Conservation (phyloP, 2,113 vertebrate species). For the Myrmophylax atrothorax region DNA sequence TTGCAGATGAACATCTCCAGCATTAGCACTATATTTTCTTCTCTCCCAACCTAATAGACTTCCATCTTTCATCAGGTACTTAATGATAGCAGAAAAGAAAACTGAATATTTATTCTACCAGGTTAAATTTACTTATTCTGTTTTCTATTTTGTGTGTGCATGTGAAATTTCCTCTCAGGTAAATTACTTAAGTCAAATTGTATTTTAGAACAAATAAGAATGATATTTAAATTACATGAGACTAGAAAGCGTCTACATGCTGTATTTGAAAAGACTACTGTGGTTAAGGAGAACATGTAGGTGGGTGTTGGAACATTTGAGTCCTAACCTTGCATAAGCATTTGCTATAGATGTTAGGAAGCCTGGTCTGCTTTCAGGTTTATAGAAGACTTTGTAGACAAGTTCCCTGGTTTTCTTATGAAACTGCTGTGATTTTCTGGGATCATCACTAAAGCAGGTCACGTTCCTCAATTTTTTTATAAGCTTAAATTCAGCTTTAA, state of each 20-base stretch:
- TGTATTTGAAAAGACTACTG: neutral
- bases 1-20: neutral
- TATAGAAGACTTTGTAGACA: neutral
- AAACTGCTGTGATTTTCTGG: neutral
- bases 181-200: neutral
- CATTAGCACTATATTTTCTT: neutral
- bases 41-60: neutral
- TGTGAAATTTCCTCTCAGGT: neutral
- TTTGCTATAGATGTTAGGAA: neutral
- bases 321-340: neutral
- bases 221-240: neutral
- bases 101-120: neutral
- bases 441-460: neutral
- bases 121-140: neutral
- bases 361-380: neutral
- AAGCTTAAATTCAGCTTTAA: neutral
- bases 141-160: neutral
- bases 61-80: neutral
- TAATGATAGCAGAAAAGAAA: neutral
- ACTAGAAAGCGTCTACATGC: neutral
- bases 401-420: neutral
- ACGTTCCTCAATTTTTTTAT: neutral
- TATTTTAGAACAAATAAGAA: neutral
- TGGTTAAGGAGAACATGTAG: neutral
- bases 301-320: neutral